Base-by-base conservation (phyloP, 2,113 vertebrate genomes). In the Pholis gunnellus region DNA sequence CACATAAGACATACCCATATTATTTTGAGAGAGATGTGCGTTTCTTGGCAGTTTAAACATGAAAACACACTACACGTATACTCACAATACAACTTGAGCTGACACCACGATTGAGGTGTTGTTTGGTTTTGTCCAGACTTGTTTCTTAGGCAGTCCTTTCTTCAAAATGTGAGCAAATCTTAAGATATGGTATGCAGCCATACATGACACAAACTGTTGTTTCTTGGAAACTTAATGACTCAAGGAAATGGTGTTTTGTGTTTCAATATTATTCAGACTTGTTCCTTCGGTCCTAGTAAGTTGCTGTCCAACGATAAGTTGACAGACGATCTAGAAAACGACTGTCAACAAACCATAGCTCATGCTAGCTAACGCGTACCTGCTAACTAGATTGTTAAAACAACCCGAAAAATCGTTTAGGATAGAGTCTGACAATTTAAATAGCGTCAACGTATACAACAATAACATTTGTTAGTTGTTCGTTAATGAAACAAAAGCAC, bases 1-100 rank as follows among this genome's bases (percentile, higher is more conserved):
- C 10, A 69, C 8, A n/a, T 29, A 8, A 68, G 11, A 75, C 25
- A 10, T 6, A 0, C 27, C 0, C 29, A 59, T 22, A 38, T 1
- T 8, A 29, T 54, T 31, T 13, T 22, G 18, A 68, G 6, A 79
- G 2, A 65, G 4, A 65, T 0, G 4, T 2, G 13, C 8, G 0
- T 72, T 9, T 68, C 22, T 68, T 36, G 22, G 29, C 15, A 71
- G 8, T 34, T 67, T 34, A 5, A 67, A 72, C 11, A 56, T n/a
- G 0, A 27, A 64, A 64, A 60, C 0, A 18, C 0, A 34, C 0
- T 6, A 1, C 1, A 52, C 27, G 57, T 56, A n/a, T 80, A 94
- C 94, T 95, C 75, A 95, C 94, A 95, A 78, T 18, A 91, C 9
- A 84, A 88, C 79, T 75, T 89, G 89, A 78, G 81, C 86, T 46